Base-by-base conservation (phyloP, 2,888 invertebrate genomes). In the Chalcosyrphus nemorum region DNA sequence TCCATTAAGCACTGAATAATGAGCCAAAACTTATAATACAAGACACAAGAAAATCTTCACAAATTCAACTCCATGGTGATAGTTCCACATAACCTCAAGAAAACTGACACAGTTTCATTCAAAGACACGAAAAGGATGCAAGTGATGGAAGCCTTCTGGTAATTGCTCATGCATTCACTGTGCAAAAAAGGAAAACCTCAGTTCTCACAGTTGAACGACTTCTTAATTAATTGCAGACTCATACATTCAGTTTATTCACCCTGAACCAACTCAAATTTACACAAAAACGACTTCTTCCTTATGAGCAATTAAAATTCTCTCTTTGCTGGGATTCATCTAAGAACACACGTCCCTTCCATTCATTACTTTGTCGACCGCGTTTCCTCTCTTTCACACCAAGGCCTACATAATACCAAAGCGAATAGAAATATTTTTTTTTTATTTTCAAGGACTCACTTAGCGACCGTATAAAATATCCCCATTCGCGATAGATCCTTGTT, bases 261-360 rank as follows among this genome's bases (percentile, higher is more conserved):
- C 35, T 17, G 56, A 57, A 61, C 41, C 59, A 71, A 45, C 61
- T 61, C 21, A 77, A 61, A 61, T 75, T 61, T 75, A 47, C 63
- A 71, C 77, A 65, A 63, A n/a, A 63, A 63, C 38, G 21, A 50
- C 45, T 15, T 72, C 56, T 17, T 50, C 70, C 57, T 76, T 75
- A 75, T 70, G 70, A 76, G 76, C 70, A 70, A 81, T 76, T 77
- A 77, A 71, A 77, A 29, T 71, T 71, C 63, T 45, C 21, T 11
- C 41, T 13, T 17, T 43, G 29, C 50, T 35, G 24, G 71, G 70
- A 52, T 66, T 68, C 54, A 29, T 61, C 66, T 47, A 21, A 19
- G 17, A 59, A 57, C 38, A 24, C 17, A 63, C 50, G 50, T 17
- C 43, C 19, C 24, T 24, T 13, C 7, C 63, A 72, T 47, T 47